Evolutionary conservation across 64 coral and sea anemone species (phyloP).

Genomic region (Montipora capricornis): DNA sequence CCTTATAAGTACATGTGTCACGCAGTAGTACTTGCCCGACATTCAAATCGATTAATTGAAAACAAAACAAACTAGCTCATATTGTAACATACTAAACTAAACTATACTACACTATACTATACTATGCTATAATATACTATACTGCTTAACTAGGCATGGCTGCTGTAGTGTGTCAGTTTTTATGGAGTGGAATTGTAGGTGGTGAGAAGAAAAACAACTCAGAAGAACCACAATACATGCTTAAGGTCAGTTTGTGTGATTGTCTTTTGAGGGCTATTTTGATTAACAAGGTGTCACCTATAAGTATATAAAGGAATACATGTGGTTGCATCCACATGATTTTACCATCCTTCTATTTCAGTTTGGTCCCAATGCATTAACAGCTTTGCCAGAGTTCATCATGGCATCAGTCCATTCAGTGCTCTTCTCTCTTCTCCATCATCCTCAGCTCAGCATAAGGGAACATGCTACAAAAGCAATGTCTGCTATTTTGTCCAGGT

Average conservation of each 20-base stretch:
- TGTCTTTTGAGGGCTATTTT: neutral
- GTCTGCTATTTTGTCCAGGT: constrained; percentile 98
- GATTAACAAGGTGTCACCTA: neutral
- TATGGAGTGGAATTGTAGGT: constrained; percentile 66
- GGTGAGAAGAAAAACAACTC: constrained; percentile 12
- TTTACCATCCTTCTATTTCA: constrained; percentile 31
- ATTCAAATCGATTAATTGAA: no score
- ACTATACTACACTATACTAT: no score
- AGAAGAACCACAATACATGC: constrained; percentile 71
- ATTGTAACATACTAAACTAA: no score
- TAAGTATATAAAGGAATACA: neutral
- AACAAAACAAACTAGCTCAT: no score
- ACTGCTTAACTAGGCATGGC: constrained; percentile 81
- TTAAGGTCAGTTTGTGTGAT: constrained; percentile 55
- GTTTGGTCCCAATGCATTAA: constrained; percentile 85
- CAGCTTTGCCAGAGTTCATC: constrained; percentile 82
- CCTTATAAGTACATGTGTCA: no score
- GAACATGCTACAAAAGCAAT: constrained; percentile 98
- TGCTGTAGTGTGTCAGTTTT: constrained; percentile 85
- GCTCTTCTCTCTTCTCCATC: constrained; percentile 85
- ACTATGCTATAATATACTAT: neutral
- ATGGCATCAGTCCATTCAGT: constrained; percentile 93
- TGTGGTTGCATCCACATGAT: neutral
- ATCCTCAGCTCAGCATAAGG: constrained; percentile 96
- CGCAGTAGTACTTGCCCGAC: no score